Evolutionary conservation across 1,140 invertebrate genomes (phyloP), one percentile per base, ranked within the genome.

Genomic region (Psix sp.): DNA sequence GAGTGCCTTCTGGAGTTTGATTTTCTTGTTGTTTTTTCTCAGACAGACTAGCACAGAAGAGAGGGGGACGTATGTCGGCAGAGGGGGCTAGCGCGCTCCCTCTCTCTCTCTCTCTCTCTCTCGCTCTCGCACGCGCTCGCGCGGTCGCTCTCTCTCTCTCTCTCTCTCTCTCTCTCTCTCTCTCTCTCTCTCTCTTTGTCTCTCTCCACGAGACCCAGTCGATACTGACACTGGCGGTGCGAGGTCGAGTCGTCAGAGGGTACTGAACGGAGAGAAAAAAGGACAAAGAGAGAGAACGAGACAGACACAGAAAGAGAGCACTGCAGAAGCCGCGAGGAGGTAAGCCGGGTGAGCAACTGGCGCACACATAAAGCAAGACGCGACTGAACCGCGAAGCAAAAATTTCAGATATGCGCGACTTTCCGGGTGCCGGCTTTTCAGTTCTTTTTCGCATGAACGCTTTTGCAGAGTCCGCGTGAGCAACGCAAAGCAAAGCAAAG

Each of bases 241-340:
- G 82, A 83, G 83, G 81, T 84, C 80, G 82, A 83, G 78, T 85
- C 83, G 83, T 84, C 80, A 84, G 83, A 84, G 83, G 81, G 81
- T 82, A 80, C 79, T 81, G 79, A 83, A 79, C 79, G 72, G 60
- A 74, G 74, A 76, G 72, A 71, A 33, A 59, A 56, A 68, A 66
- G 70, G 48, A 45, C 49, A 65, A 38, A 7, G 13, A 48, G 40
- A 54, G 16, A 46, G n/a, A n/a, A n/a, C n/a, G n/a, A n/a, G n/a
- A n/a, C n/a, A n/a, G n/a, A n/a, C n/a, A n/a, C n/a, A n/a, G n/a
- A n/a, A n/a, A n/a, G 43, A 54, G 35, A 52, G 4, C 43, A 49
- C 29, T 60, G 56, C 56, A 40, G 36, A 48, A 29, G 26, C 15
- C 11, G 38, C 17, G 51, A 24, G 20, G 52, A n/a, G 33, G 39